Evolutionary conservation across 2,888 invertebrate species (phyloP).

Genomic region (Entomobrya proxima): DNA sequence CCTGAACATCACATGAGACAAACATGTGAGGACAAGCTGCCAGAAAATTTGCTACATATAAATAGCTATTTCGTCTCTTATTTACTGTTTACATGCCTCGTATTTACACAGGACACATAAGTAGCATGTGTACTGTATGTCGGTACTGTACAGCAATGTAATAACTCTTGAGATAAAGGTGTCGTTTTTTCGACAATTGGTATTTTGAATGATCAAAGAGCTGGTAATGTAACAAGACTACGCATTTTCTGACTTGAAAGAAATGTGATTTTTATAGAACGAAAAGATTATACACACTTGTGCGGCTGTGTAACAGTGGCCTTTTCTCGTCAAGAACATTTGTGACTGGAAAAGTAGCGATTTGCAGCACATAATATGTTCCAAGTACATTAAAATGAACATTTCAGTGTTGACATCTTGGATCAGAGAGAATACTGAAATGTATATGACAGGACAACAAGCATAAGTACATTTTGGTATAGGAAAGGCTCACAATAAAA

Average conservation of each 20-base stretch:
- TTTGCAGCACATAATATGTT: slow-evolving; percentile 43
- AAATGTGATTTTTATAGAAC: neutral
- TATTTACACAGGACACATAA: neutral
- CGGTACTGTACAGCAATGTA: too few relatives aligned
- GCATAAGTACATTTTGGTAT: neutral
- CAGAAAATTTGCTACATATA: slow-evolving; percentile 60
- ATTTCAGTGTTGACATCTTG: slow-evolving; percentile 24
- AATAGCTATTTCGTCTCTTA: slow-evolving; percentile 11
- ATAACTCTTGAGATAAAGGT: too few relatives aligned
- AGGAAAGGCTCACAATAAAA: too few relatives aligned
- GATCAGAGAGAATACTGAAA: neutral
- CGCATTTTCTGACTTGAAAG: too few relatives aligned
- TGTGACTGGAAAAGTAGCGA: neutral
- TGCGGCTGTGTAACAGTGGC: neutral
- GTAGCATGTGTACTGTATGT: too few relatives aligned
- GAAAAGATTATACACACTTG: neutral
- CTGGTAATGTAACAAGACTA: too few relatives aligned
- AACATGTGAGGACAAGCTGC: slow-evolving; percentile 43
- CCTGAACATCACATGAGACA: slow-evolving; percentile 18
- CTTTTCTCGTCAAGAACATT: neutral
- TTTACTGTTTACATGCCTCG: neutral
- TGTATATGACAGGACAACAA: neutral
- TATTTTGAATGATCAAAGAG: too few relatives aligned
- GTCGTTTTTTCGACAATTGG: too few relatives aligned
- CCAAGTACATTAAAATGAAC: slow-evolving; percentile 46